Base-by-base conservation (phyloP, 2,888 invertebrate species). In the Linhomoeus sp. region DNA sequence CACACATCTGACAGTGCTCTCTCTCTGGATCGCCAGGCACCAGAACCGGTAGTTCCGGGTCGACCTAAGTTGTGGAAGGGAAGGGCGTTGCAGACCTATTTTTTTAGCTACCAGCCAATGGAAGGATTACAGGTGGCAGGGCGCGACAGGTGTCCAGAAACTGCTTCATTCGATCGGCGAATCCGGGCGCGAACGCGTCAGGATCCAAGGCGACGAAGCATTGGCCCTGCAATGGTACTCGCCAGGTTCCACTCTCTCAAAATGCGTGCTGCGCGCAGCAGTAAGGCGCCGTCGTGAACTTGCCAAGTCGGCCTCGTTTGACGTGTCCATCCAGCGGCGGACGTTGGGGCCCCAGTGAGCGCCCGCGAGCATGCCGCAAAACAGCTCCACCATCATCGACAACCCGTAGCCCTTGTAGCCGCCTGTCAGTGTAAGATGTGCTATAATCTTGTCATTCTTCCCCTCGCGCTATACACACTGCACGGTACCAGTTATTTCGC, bases 391-490 rank as follows among this genome's bases (percentile, higher is more conserved):
- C 75, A 87, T 74, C 49, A 80, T 75, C 0, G 77, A 78, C 9
- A 88, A 67, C 0, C 87, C 87, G 56, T 76, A 85, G 0, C 88
- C 88, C 64, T 90, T 90, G 70, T 85, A 87, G 2, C 87, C 83
- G 3, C 68, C 65, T 55, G 59, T 58, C 45, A 58, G 19, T 19
- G n/a, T n/a, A n/a, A n/a, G n/a, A n/a, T n/a, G n/a, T 17, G 14
- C 17, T 15, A 38, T 15, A 48, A 23, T 49, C 45, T 46, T 45
- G 49, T 51, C 24, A 49, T n/a, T n/a, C n/a, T n/a, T n/a, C n/a
- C n/a, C n/a, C n/a, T n/a, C n/a, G n/a, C n/a, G n/a, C 2, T 84
- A 82, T 73, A 85, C 20, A 12, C 20, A 41, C 12, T 19, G 17
- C 44, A 37, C 40, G 58, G 47, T 56, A 67, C 67, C 64, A 25